A percentile compares a stretch with the other conserved stretches of the same genome.
Conservation (phyloP, 2,888 invertebrate species). For the Macrosiphum euphorbiae region DNA sequence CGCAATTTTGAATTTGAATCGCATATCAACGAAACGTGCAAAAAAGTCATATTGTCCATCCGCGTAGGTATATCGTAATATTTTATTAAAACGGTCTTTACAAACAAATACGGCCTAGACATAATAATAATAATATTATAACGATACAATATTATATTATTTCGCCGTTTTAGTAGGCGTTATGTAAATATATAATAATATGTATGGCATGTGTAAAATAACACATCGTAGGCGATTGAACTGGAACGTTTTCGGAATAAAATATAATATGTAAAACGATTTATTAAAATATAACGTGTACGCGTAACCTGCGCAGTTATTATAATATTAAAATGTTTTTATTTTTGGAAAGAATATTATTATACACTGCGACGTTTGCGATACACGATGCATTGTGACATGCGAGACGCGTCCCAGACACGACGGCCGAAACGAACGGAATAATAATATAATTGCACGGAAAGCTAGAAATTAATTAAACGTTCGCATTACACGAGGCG, state of each 20-base stretch:
- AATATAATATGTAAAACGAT: not conserved
- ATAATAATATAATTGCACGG: not conserved
- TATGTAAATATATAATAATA: not conserved
- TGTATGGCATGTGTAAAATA: not conserved
- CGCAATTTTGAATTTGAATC: not conserved
- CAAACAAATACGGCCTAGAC: not conserved
- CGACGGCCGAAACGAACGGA: not conserved
- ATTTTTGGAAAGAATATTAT: not conserved
- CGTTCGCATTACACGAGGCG: not conserved
- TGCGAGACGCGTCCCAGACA: not conserved
- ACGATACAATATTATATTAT: not conserved
- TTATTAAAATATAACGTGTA: not conserved
- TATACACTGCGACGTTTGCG: not conserved
- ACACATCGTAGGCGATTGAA: not conserved
- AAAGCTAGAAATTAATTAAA: not conserved
- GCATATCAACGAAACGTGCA: not conserved
- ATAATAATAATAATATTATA: conserved; percentile 4
- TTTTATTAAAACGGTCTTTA: not conserved
- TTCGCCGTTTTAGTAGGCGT: not conserved
- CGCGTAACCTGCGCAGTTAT: not conserved
- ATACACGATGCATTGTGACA: not conserved
- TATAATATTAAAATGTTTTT: not conserved
- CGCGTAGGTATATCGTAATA: not conserved
- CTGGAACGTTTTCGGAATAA: not conserved
- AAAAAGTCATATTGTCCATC: not conserved